Evolutionary conservation across 2,113 vertebrate species (phyloP).

Genomic region (Elephas maximus): DNA sequence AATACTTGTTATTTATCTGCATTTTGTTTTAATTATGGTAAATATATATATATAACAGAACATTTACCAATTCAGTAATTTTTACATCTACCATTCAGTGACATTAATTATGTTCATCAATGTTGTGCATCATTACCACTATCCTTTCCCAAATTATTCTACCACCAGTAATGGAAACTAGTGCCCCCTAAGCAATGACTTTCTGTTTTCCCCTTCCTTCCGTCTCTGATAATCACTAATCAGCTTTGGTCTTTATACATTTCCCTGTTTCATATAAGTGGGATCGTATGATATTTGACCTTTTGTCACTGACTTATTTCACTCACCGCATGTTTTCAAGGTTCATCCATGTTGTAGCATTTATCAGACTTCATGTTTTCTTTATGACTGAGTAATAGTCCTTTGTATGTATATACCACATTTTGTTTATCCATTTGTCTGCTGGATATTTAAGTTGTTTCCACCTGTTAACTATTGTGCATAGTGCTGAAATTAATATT

Average conservation of each 20-base stretch:
- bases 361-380: neutral
- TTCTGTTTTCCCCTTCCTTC: neutral
- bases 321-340: neutral
- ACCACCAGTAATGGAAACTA: neutral
- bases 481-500: neutral
- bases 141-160: neutral
- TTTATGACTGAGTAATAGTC: too few species aligned
- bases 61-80: neutral
- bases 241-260: neutral
- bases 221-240: too few species aligned
- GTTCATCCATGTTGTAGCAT: neutral
- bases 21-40: neutral
- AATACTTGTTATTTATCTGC: neutral
- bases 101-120: neutral
- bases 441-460: neutral
- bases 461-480: neutral
- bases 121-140: neutral
- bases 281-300: neutral
- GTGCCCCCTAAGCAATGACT: neutral
- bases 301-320: neutral
- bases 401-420: too few species aligned
- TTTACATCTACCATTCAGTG: neutral
- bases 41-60: neutral
- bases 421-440: neutral
- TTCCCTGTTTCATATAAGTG: neutral